Base-by-base conservation (phyloP, 2,888 invertebrate species). In the Entomobrya multifasciata region DNA sequence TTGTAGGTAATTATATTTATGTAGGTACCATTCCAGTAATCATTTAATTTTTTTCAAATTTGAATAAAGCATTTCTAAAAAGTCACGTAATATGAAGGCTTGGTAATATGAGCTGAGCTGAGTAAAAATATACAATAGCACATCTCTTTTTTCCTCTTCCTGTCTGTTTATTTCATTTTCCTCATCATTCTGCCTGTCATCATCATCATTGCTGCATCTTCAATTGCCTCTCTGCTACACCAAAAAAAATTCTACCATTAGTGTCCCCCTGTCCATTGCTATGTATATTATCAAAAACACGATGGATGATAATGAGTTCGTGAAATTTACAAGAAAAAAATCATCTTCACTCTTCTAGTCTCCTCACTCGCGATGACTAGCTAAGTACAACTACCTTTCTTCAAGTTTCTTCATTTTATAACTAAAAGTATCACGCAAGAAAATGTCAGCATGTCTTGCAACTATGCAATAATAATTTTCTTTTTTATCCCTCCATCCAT, bases 181-280 rank as follows among this genome's bases (percentile, higher is more conserved):
- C 27, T 27, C 72, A 49, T 72, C 17, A n/a, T 52, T n/a, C n/a
- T n/a, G n/a, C n/a, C n/a, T n/a, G n/a, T 49, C 49, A 15, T 72
- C 72, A 49, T 70, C 44, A 70, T 72, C 72, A 36, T 13, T 47
- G 25, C n/a, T n/a, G n/a, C n/a, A n/a, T n/a, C n/a, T n/a, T n/a
- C n/a, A n/a, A n/a, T n/a, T n/a, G n/a, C n/a, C n/a, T n/a, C n/a
- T n/a, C n/a, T n/a, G 13, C 13, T 47, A 47, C 2, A 47, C 47
- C 11, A 47, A 47, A 47, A 47, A 15, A 47, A n/a, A n/a, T n/a
- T n/a, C 67, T 67, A 44, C 47, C 70, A 70, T 49, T 70, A 74
- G 74, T 74, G 74, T 74, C n/a, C n/a, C n/a, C n/a, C n/a, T n/a
- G n/a, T n/a, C 74, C 74, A 55, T 55, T 76, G 76, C 55, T 55